A percentile compares a stretch with the other conserved stretches of the same genome.
Conservation (phyloP, 2,113 vertebrate genomes). For the Corythornis cristatus region DNA sequence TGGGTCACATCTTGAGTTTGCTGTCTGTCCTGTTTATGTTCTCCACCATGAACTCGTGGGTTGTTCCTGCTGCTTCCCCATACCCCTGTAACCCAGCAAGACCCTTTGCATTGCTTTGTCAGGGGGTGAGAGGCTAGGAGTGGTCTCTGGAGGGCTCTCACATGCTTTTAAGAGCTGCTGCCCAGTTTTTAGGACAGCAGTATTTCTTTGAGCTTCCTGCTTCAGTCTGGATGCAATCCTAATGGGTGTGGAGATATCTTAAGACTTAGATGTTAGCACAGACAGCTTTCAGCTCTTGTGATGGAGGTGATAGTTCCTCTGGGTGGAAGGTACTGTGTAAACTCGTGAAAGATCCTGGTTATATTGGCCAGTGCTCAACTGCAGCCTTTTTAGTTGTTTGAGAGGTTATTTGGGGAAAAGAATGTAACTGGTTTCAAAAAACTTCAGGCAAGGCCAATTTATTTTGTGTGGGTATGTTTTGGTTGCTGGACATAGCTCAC, state of each 20-base stretch:
- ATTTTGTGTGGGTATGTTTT: neutral
- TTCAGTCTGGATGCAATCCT: neutral
- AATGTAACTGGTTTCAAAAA: neutral
- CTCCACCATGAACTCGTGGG: rapidly evolving
- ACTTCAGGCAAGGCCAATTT: neutral
- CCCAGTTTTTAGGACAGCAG: neutral
- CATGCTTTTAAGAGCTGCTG: neutral
- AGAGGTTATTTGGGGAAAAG: neutral
- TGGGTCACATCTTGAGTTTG: neutral
- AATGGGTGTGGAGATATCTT: constrained; percentile 14
- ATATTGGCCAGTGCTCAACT: neutral
- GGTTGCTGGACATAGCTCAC: neutral
- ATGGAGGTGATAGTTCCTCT: neutral
- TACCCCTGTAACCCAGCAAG: rapidly evolving
- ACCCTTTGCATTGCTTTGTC: neutral
- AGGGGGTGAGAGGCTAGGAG: neutral
- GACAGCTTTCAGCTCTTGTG: neutral
- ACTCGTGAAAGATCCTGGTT: neutral
- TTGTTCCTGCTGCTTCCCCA: neutral
- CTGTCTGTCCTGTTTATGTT: neutral
- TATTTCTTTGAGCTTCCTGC: neutral
- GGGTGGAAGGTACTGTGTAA: neutral
- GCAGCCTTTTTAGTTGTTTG: neutral
- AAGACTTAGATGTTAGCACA: constrained; percentile 10
- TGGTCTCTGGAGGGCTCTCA: neutral